Evolutionary conservation across 2,888 invertebrate genomes (phyloP).

Genomic region (Leptogaster cylindrica): DNA sequence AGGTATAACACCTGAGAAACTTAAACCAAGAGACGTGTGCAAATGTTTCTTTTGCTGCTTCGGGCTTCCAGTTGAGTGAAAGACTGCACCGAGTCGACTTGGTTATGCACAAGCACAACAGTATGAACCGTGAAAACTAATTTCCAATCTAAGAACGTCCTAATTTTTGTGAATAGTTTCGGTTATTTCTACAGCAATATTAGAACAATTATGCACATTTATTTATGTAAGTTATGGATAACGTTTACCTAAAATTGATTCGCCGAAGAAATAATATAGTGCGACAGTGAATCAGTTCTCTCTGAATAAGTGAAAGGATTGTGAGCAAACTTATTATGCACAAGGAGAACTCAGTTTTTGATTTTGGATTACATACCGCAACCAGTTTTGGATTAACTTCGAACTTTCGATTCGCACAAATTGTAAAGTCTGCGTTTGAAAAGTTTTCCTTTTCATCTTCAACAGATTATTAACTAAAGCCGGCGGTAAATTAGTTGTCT

Average conservation of each 20-base stretch:
- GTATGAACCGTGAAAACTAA: neutral
- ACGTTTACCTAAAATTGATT: neutral
- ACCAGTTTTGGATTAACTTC: neutral
- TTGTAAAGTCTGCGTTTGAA: neutral
- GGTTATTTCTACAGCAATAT: neutral
- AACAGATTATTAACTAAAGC: too few relatives aligned
- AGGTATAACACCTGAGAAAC: too few relatives aligned
- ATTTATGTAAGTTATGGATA: neutral
- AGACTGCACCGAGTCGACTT: constrained; percentile 32
- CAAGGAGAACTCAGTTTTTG: neutral
- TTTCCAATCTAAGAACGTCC: neutral
- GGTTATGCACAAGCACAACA: neutral
- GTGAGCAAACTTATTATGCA: neutral
- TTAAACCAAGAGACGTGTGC: constrained; percentile 23
- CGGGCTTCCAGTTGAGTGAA: constrained; percentile 28
- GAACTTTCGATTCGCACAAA: neutral
- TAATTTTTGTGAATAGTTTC: neutral
- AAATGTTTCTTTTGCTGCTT: constrained; percentile 18
- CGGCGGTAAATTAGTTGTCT: too few relatives aligned
- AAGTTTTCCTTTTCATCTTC: neutral
- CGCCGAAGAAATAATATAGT: neutral
- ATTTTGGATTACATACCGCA: neutral
- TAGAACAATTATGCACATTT: neutral
- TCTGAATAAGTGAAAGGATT: neutral
- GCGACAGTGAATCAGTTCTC: neutral